Evolutionary conservation across 2,797 vertebrate species (phyloP).

Genomic region (Enteromius trimaculatus): DNA sequence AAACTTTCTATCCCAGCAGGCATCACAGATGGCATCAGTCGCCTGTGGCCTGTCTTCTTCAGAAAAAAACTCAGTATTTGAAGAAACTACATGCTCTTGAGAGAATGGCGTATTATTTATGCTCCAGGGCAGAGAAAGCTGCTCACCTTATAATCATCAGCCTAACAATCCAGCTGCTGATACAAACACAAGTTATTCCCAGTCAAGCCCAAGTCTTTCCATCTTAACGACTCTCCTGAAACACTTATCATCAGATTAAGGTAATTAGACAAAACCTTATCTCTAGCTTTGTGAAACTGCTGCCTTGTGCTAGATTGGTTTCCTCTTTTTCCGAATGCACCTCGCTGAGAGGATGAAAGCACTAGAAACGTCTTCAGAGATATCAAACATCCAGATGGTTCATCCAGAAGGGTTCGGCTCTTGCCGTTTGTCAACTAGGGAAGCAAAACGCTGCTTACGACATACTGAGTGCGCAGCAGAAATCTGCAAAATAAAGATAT

Average conservation of each 20-base stretch:
- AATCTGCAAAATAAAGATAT: neutral
- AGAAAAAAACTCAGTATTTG: slow-evolving; percentile 19
- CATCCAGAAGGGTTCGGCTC: slow-evolving; percentile 42
- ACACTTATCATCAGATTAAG: slow-evolving; percentile 49
- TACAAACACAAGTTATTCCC: neutral
- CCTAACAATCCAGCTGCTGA: neutral
- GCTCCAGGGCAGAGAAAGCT: neutral
- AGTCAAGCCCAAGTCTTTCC: slow-evolving; percentile 54
- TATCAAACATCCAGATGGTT: slow-evolving; percentile 49
- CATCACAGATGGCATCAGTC: slow-evolving; percentile 57
- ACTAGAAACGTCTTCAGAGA: slow-evolving; percentile 63
- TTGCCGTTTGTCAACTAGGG: slow-evolving; percentile 43
- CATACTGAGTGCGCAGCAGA: slow-evolving; percentile 37
- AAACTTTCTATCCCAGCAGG: slow-evolving; percentile 45
- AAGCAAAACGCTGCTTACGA: slow-evolving; percentile 48
- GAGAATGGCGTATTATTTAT: neutral
- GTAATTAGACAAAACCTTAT: slow-evolving; percentile 57
- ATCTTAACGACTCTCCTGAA: slow-evolving; percentile 57
- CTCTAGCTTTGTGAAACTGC: slow-evolving; percentile 4
- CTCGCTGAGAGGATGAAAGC: slow-evolving; percentile 65
- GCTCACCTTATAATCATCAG: neutral
- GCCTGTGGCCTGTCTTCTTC: slow-evolving; percentile 56
- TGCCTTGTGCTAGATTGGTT: neutral
- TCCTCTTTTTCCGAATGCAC: neutral
- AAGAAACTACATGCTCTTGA: slow-evolving; percentile 3